These are phyloP conservation scores for Capreolus pygargus DNA, from an alignment of 2,113 vertebrate species.

Conservation along the genomic window DNA sequence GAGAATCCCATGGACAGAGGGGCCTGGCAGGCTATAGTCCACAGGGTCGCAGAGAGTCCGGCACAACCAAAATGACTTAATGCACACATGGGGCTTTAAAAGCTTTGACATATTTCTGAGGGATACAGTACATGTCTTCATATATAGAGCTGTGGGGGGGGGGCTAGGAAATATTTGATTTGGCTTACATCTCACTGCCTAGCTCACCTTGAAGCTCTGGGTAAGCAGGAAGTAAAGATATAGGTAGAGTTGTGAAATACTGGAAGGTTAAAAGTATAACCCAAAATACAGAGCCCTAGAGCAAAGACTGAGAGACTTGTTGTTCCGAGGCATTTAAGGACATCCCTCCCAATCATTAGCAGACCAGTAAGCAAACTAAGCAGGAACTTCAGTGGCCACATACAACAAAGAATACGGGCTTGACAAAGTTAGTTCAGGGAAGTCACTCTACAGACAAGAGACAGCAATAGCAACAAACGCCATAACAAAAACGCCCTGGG, in stretches of 20 bases:
- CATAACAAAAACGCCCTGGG: background rate
- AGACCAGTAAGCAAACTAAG: background rate
- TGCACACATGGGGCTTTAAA: background rate
- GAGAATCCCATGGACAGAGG: background rate
- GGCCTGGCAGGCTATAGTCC: background rate
- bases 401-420: background rate
- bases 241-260: background rate
- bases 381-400: background rate
- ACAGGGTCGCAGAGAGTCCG: rapidly evolving
- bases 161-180: background rate
- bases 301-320: background rate
- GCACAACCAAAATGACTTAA: background rate
- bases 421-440: background rate
- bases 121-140: background rate
- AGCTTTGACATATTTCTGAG: background rate
- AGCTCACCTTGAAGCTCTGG: background rate
- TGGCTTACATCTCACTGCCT: background rate
- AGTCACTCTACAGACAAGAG: background rate
- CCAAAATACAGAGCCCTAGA: background rate
- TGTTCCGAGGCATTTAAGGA: background rate
- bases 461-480: background rate
- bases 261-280: background rate
- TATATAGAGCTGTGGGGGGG: background rate
- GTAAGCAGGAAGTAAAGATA: background rate
- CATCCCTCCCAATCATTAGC: background rate